phyloP scores from a whole-genome alignment of 2,797 vertebrate genomes.

The Dendrocincla tyrannina region DNA sequence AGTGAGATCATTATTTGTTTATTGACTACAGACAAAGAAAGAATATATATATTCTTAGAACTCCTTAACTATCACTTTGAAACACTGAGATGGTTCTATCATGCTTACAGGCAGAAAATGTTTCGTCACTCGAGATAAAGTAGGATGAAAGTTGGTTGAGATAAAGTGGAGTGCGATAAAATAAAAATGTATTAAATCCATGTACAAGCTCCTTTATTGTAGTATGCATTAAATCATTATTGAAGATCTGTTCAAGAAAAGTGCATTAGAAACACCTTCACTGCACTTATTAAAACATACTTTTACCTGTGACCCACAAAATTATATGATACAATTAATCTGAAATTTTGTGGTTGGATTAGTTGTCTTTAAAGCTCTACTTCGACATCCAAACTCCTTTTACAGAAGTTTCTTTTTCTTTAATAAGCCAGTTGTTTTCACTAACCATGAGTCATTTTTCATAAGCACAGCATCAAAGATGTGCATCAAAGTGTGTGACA shows the following conservation, averaged over 20 bases:
- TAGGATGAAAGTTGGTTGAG: slow-evolving; percentile 6
- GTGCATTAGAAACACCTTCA: background rate
- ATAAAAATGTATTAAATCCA: slow-evolving; percentile 29
- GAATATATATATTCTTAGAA: background rate
- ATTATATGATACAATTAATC: background rate
- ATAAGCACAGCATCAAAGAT: slow-evolving; percentile 27
- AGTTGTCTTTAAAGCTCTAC: slow-evolving; percentile 15
- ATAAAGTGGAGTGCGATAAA: slow-evolving; percentile 40
- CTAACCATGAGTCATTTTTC: slow-evolving; percentile 66
- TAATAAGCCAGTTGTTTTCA: slow-evolving; percentile 68
- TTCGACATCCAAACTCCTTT: slow-evolving; percentile 17
- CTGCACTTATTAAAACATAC: slow-evolving; percentile 3
- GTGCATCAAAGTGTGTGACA: slow-evolving; percentile 56
- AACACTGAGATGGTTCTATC: slow-evolving; percentile 18
- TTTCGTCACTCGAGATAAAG: background rate
- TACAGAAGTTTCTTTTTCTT: slow-evolving; percentile 30
- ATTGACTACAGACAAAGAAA: background rate
- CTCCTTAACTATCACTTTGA: slow-evolving; percentile 22
- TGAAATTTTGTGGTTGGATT: background rate
- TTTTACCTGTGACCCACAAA: slow-evolving; percentile 12
- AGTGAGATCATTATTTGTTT: background rate
- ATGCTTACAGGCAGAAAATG: background rate
- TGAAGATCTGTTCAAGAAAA: slow-evolving; percentile 14
- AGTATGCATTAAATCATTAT: slow-evolving; percentile 4
- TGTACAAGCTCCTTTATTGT: background rate